Evolutionary conservation across 2,797 vertebrate species (phyloP).

Genomic region (Cryptoprocta ferox): DNA sequence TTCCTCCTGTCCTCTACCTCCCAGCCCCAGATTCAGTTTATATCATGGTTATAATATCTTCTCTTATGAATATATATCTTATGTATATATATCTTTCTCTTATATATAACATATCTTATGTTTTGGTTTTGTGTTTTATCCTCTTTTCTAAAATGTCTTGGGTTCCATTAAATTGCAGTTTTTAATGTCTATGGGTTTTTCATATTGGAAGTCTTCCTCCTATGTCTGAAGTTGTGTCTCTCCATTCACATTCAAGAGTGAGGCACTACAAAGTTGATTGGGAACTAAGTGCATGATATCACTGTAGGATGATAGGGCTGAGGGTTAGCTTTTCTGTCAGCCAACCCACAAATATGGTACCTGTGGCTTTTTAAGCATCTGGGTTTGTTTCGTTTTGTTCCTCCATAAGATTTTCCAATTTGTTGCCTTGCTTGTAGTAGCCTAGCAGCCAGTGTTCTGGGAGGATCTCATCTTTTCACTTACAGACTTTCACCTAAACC

Average conservation of each 20-base stretch:
- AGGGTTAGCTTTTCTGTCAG: not conserved
- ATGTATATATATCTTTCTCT: not conserved
- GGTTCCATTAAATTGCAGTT: not conserved
- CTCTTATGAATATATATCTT: not conserved
- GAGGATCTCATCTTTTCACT: not conserved
- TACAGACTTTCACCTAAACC: not conserved
- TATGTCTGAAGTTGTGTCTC: not conserved
- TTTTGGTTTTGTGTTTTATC: conserved; percentile 2
- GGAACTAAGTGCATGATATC: not conserved
- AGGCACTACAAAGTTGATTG: not conserved
- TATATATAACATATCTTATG: not conserved
- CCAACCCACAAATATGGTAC: not conserved
- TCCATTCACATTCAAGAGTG: not conserved
- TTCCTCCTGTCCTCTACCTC: not conserved
- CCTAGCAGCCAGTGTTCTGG: not conserved
- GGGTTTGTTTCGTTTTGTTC: not conserved
- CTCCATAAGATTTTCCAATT: not conserved
- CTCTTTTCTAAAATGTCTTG: not conserved
- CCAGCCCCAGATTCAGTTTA: not conserved
- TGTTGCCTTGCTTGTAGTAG: not conserved
- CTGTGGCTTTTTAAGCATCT: not conserved
- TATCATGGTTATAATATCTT: not conserved
- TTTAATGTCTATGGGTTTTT: not conserved
- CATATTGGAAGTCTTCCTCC: not conserved
- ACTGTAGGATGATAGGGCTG: not conserved